phyloP scores from a whole-genome alignment of 2,888 invertebrate species.

The Drosophila koepferae region DNA sequence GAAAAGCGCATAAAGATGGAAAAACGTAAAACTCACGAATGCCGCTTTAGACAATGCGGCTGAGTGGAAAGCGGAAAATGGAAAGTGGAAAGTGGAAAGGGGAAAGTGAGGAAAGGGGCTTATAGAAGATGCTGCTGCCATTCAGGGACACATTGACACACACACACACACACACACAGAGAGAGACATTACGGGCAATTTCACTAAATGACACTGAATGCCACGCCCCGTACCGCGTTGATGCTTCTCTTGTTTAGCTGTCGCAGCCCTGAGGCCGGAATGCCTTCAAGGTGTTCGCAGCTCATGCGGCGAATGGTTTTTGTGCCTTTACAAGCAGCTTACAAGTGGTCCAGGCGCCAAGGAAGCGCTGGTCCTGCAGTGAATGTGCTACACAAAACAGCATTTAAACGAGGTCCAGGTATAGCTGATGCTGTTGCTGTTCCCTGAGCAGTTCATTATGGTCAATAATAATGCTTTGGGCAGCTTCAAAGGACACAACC shows the following conservation, averaged over 20 bases:
- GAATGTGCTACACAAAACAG: conserved; percentile 68
- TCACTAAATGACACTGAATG: conserved; percentile 69
- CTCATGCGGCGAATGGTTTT: conserved; percentile 61
- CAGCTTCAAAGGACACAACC: conserved; percentile 51
- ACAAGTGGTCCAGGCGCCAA: conserved; percentile 62
- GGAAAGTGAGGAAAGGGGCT: background rate
- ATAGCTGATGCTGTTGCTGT: background rate
- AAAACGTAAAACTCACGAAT: conserved; percentile 50
- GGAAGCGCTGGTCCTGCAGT: conserved; percentile 45
- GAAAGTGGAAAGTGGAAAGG: background rate
- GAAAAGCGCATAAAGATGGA: conserved; percentile 58
- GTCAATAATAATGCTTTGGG: conserved; percentile 50
- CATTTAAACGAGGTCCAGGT: conserved; percentile 54
- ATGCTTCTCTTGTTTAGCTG: conserved; percentile 60
- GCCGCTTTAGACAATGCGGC: conserved; percentile 64
- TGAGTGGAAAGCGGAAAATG: conserved; percentile 1
- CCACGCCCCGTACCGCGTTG: conserved; percentile 30
- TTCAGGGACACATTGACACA: conserved; percentile 53
- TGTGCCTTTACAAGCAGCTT: conserved; percentile 14
- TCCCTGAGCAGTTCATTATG: conserved; percentile 59
- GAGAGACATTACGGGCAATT: conserved; percentile 65
- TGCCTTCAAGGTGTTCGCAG: conserved; percentile 70
- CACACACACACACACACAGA: conserved; percentile 36
- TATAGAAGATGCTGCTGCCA: conserved; percentile 29
- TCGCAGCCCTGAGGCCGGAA: conserved; percentile 42